Evolutionary conservation across 2,797 vertebrate genomes (phyloP).

Genomic region (Podarcis lilfordi): DNA sequence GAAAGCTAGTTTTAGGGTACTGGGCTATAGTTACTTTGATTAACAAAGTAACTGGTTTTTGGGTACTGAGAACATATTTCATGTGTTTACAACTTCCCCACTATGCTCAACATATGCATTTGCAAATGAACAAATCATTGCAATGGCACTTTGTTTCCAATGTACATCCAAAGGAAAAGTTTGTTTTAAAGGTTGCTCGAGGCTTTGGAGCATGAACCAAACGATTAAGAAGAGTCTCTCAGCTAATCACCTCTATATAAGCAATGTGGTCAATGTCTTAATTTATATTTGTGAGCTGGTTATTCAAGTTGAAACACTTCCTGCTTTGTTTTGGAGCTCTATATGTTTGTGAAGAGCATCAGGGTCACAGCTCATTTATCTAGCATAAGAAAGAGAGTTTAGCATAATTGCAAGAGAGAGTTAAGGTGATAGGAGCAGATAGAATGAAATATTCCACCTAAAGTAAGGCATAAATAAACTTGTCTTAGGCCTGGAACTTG

Average conservation of each 20-base stretch:
- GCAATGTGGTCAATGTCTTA: not conserved
- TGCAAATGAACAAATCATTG: not conserved
- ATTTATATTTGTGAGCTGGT: conserved; percentile 25
- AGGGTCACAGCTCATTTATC: conserved; percentile 55
- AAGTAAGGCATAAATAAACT: conserved; percentile 49
- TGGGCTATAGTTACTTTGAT: not conserved
- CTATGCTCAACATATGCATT: not conserved
- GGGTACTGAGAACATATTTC: not conserved
- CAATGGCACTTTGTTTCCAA: not conserved
- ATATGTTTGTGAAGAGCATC: conserved; percentile 59
- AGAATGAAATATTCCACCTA: conserved; percentile 31
- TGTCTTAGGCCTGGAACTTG: conserved; percentile 24
- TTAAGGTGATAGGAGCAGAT: not conserved
- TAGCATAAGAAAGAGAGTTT: conserved; percentile 35
- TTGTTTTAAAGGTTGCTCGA: not conserved
- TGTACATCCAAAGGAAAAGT: not conserved
- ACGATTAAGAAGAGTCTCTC: not conserved
- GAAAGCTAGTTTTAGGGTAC: not conserved
- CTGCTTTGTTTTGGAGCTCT: conserved; percentile 18
- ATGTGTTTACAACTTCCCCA: not conserved
- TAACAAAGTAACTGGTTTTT: not conserved
- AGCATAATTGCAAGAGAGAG: conserved; percentile 27
- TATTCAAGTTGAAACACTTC: conserved; percentile 38
- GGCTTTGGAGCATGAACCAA: not conserved
- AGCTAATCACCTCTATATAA: not conserved